A percentile compares a stretch with the other conserved stretches of the same genome.
Evolutionary conservation across 2,888 invertebrate species (phyloP).

Genomic region (Sialis lutaria): DNA sequence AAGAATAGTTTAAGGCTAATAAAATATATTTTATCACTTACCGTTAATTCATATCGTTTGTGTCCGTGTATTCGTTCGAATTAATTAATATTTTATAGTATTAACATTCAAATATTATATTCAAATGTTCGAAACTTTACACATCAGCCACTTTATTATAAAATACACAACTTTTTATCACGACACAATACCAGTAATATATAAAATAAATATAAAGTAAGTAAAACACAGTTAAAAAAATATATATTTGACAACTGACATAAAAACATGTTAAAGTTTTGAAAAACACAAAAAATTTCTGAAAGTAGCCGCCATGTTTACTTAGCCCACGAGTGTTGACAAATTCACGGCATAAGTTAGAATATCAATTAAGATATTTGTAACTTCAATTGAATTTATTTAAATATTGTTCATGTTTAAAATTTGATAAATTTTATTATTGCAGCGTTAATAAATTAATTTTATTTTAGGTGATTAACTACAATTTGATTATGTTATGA

Average conservation of each 20-base stretch:
- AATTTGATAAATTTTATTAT: no score
- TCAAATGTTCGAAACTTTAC: not conserved
- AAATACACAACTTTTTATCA: not conserved
- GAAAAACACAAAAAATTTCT: slow-evolving; percentile 1
- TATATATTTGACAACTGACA: not conserved
- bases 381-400: no score
- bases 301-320: slow-evolving; percentile 1
- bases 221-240: no score
- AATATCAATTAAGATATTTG: not conserved
- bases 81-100: not conserved
- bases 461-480: no score
- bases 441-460: no score
- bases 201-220: not conserved
- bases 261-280: not conserved
- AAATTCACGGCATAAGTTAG: not conserved
- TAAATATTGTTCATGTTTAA: no score
- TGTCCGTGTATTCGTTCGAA: not conserved
- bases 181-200: not conserved
- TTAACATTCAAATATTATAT: not conserved
- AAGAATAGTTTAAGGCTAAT: no score
- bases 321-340: not conserved
- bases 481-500: no score
- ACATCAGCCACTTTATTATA: not conserved
- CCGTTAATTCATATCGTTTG: not conserved
- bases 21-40: not conserved